phyloP scores from a whole-genome alignment of 2,113 vertebrate genomes.

The Myrmophylax atrothorax region DNA sequence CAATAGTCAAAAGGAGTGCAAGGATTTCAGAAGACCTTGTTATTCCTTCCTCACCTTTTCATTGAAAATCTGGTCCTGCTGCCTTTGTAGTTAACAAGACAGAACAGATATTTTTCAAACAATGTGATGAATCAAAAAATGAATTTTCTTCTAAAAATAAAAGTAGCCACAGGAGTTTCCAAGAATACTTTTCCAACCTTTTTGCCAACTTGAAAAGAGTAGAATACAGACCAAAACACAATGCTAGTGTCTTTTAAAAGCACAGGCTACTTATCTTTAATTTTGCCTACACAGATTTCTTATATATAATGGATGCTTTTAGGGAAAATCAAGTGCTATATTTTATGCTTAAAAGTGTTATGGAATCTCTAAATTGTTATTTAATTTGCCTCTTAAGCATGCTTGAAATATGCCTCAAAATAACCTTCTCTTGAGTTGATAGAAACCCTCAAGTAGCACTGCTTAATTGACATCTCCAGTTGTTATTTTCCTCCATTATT shows the following conservation, averaged over 20 bases:
- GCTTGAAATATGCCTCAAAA: background rate
- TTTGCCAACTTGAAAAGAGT: background rate
- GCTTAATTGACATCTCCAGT: background rate
- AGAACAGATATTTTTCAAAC: background rate
- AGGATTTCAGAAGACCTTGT: background rate
- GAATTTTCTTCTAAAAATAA: background rate
- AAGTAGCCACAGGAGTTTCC: background rate
- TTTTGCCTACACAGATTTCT: background rate
- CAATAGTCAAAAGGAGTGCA: rapidly evolving
- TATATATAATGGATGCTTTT: background rate
- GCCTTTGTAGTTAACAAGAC: background rate
- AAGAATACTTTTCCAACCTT: background rate
- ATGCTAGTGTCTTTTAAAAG: background rate
- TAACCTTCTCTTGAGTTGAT: background rate
- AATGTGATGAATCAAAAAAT: background rate
- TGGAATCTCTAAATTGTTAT: background rate
- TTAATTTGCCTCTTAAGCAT: background rate
- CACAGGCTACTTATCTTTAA: background rate
- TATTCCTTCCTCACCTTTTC: background rate
- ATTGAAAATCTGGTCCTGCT: background rate
- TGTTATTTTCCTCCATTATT: background rate
- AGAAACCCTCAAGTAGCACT: background rate
- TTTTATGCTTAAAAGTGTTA: background rate
- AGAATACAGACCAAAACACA: background rate
- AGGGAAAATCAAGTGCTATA: background rate